These are phyloP conservation scores for Coturnix japonica DNA, from an alignment of 2,113 vertebrate genomes.

Conservation along the genomic window DNA sequence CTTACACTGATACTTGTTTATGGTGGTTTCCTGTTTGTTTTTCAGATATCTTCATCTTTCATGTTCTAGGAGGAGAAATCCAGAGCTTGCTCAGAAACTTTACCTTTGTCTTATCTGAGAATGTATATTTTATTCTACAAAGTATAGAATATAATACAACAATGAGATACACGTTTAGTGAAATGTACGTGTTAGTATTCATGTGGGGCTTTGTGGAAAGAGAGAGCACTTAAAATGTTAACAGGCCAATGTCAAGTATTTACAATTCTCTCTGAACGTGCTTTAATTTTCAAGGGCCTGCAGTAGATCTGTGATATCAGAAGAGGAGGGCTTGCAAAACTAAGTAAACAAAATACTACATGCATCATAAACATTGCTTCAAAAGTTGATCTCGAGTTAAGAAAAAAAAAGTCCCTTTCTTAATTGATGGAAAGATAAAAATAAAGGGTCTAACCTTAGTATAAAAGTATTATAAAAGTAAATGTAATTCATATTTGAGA, in stretches of 20 bases:
- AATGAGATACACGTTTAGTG: background rate
- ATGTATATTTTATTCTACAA: background rate
- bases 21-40: background rate
- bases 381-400: background rate
- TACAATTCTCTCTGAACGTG: background rate
- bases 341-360: background rate
- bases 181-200: background rate
- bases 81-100: background rate
- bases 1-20: background rate
- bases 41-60: background rate
- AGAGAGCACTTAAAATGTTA: background rate
- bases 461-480: too few species aligned
- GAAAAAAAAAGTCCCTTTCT: background rate
- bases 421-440: background rate
- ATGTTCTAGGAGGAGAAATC: background rate
- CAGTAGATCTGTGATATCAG: background rate
- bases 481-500: background rate
- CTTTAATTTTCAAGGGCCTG: conserved; percentile 17
- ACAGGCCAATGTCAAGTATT: background rate
- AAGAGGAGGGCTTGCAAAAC: background rate
- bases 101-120: background rate
- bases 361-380: background rate
- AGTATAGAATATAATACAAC: background rate
- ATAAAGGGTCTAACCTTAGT: background rate
- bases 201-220: background rate